Conservation (phyloP, 2,797 vertebrate species). For the Alauda arvensis region DNA sequence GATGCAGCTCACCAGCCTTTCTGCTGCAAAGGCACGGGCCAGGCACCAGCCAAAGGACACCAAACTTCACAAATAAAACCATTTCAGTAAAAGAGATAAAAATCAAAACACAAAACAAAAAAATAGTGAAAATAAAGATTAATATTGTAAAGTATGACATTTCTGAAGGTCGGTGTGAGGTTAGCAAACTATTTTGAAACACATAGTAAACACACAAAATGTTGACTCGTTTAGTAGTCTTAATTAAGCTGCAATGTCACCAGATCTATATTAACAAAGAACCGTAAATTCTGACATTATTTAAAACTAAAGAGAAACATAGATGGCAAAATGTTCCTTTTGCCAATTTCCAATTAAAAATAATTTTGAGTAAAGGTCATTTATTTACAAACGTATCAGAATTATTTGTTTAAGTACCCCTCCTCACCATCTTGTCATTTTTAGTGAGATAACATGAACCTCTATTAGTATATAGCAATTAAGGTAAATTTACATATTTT, state of each 20-base stretch:
- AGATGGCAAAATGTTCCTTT: conserved; percentile 62
- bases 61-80: neutral
- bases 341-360: conserved; percentile 76
- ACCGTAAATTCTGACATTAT: conserved; percentile 51
- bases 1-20: neutral
- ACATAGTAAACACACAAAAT: conserved; percentile 45
- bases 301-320: conserved; percentile 65
- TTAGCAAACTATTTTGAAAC: conserved; percentile 55
- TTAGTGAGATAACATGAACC: conserved; percentile 83
- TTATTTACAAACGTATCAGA: conserved; percentile 76
- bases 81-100: neutral
- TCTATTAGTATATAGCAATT: conserved; percentile 87
- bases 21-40: neutral
- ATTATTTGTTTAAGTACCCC: conserved; percentile 76
- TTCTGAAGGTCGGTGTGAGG: conserved; percentile 20
- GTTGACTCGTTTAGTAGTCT: conserved; percentile 61
- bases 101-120: neutral
- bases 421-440: conserved; percentile 80
- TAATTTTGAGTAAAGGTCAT: conserved; percentile 76
- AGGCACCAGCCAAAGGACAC: neutral
- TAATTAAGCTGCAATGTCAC: conserved; percentile 62
- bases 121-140: neutral
- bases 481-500: conserved; percentile 86
- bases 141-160: neutral
- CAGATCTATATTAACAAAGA: conserved; percentile 58